These are phyloP conservation scores for Perognathus longimembris DNA, from an alignment of 2,113 vertebrate genomes.

Conservation along the genomic window DNA sequence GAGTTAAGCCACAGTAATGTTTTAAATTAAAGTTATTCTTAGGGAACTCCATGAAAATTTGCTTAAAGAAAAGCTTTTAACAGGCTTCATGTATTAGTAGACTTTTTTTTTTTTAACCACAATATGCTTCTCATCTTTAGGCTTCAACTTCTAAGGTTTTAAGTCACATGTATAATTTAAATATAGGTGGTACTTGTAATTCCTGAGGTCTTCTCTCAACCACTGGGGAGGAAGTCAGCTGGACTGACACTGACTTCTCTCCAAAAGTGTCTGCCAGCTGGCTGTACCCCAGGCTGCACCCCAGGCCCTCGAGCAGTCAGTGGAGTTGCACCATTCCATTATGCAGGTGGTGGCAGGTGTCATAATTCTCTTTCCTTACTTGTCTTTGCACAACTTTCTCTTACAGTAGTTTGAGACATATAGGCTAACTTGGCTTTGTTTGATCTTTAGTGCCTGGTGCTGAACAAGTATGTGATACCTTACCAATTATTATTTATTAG, in stretches of 20 bases:
- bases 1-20: conserved; percentile 14
- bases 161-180: conserved; percentile 24
- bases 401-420: neutral
- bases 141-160: neutral
- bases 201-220: neutral
- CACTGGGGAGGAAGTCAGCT: neutral
- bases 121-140: conserved; percentile 39
- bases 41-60: neutral
- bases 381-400: conserved; percentile 33
- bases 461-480: neutral
- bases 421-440: neutral
- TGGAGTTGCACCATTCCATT: neutral
- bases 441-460: neutral
- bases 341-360: too few species aligned
- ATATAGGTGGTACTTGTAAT: conserved; percentile 39
- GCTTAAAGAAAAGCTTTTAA: conserved; percentile 41
- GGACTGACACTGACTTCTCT: conserved; percentile 12
- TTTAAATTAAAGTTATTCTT: conserved; percentile 57
- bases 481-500: neutral
- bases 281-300: neutral
- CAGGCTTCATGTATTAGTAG: neutral
- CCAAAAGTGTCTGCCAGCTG: too few species aligned
- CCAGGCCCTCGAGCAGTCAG: neutral
- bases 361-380: neutral
- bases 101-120: conserved; percentile 14